phyloP scores from a whole-genome alignment of 2,113 vertebrate genomes.

The Sardina pilchardus region DNA sequence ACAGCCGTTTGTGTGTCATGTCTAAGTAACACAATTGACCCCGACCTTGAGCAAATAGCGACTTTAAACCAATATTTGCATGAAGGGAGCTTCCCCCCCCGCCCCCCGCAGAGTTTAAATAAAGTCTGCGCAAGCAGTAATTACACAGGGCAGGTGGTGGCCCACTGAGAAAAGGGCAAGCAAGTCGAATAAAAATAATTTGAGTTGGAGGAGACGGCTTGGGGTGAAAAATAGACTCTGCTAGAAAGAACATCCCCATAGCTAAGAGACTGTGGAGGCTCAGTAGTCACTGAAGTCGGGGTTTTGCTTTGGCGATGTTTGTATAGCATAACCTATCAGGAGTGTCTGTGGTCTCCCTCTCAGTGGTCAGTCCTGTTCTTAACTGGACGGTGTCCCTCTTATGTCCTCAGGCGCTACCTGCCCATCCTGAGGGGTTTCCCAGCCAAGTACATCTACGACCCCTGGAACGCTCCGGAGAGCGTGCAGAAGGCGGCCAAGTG shows the following conservation, averaged over 20 bases:
- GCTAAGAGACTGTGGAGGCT: no score
- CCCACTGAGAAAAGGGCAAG: not conserved
- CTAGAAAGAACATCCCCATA: no score
- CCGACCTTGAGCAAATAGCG: no score
- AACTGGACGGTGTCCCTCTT: not conserved
- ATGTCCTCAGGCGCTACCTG: conserved; percentile 82
- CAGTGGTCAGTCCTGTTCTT: not conserved
- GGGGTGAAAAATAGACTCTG: no score
- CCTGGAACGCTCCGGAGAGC: conserved; percentile 93
- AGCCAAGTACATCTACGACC: conserved; percentile 97
- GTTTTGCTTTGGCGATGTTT: not conserved
- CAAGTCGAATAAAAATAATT: not conserved
- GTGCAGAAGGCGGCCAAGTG: conserved; percentile 94
- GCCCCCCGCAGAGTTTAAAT: not conserved
- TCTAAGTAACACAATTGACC: no score
- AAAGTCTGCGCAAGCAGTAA: not conserved
- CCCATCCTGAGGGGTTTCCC: conserved; percentile 92
- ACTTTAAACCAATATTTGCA: not conserved
- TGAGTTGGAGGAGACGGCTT: not conserved
- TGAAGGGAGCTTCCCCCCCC: not conserved
- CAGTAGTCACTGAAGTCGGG: not conserved
- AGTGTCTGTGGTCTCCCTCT: not conserved
- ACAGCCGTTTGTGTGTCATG: no score
- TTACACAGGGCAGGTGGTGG: not conserved
- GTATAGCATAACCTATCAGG: not conserved